Percentiles rank a stretch among this genome's conserved stretches.
phyloP scores from a whole-genome alignment of 2,888 invertebrate genomes.

The Drosophila ustulata region DNA sequence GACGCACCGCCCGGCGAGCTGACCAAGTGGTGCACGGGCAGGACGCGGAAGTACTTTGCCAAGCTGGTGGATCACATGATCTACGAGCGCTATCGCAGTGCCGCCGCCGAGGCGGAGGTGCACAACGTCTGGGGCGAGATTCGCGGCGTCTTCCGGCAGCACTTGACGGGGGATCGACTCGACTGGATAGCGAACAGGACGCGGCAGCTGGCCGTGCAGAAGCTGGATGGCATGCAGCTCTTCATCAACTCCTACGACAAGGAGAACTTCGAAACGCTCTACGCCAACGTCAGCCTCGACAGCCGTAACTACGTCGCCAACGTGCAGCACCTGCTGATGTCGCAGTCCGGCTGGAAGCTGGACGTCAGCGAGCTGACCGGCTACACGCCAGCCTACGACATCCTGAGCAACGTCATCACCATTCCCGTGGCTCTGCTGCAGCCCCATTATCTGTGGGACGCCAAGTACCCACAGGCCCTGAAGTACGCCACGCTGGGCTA shows the following conservation, averaged over 20 bases:
- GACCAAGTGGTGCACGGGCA: conserved; percentile 65
- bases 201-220: conserved; percentile 68
- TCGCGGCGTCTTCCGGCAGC: conserved; percentile 62
- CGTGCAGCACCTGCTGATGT: conserved; percentile 64
- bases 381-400: conserved; percentile 74
- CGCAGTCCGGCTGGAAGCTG: conserved; percentile 32
- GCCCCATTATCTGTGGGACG: conserved; percentile 78
- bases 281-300: conserved; percentile 57
- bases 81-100: conserved; percentile 66
- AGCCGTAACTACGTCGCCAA: conserved; percentile 69
- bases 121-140: conserved; percentile 76
- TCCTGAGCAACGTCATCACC: conserved; percentile 74
- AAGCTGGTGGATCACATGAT: conserved; percentile 76
- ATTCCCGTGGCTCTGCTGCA: conserved; percentile 81
- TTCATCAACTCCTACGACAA: conserved; percentile 75
- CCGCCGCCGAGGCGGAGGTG: conserved; percentile 67
- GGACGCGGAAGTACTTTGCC: conserved; percentile 72
- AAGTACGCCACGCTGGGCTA: conserved; percentile 81
- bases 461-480: conserved; percentile 76
- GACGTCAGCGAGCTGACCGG: conserved; percentile 52
- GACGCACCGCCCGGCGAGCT: conserved; percentile 36
- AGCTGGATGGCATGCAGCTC: conserved; percentile 73
- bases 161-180: conserved; percentile 69
- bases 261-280: conserved; percentile 66
- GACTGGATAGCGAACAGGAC: conserved; percentile 79